Percentiles rank a stretch among this genome's conserved stretches.
Conservation (phyloP, 2,888 invertebrate genomes). For the Agrilus cyanescens region DNA sequence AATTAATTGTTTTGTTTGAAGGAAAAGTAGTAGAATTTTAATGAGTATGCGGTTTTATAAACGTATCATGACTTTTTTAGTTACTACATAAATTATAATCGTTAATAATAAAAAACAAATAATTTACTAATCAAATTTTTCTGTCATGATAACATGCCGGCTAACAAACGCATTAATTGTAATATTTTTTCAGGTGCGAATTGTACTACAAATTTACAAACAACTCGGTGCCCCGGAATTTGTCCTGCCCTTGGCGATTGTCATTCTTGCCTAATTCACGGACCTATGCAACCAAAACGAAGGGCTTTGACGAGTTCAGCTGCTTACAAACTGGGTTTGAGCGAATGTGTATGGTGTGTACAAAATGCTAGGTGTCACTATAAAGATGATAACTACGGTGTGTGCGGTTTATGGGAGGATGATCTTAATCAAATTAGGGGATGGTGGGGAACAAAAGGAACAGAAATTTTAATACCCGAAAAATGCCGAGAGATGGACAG, state of each 20-base stretch:
- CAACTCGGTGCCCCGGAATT: slow-evolving; percentile 77
- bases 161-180: too few species aligned
- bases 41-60: too few species aligned
- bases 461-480: slow-evolving; percentile 45
- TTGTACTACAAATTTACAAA: slow-evolving; percentile 82
- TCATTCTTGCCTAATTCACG: slow-evolving; percentile 79
- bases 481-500: slow-evolving; percentile 69
- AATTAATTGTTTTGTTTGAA: too few species aligned
- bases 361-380: slow-evolving; percentile 85
- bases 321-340: slow-evolving; percentile 63
- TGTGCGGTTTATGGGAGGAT: slow-evolving; percentile 67
- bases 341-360: slow-evolving; percentile 87
- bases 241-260: slow-evolving; percentile 84
- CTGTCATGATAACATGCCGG: too few species aligned
- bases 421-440: slow-evolving; percentile 71
- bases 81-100: too few species aligned
- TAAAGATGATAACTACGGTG: slow-evolving; percentile 70
- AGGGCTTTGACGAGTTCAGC: slow-evolving; percentile 44
- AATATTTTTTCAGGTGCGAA: slow-evolving; percentile 49
- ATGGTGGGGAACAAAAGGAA: slow-evolving; percentile 83
- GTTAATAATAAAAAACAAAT: too few species aligned
- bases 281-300: slow-evolving; percentile 40
- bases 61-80: too few species aligned
- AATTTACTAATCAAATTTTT: too few species aligned
- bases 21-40: too few species aligned